These are phyloP conservation scores for Parochlus steinenii DNA, from an alignment of 2,888 invertebrate genomes.

Conservation along the genomic window DNA sequence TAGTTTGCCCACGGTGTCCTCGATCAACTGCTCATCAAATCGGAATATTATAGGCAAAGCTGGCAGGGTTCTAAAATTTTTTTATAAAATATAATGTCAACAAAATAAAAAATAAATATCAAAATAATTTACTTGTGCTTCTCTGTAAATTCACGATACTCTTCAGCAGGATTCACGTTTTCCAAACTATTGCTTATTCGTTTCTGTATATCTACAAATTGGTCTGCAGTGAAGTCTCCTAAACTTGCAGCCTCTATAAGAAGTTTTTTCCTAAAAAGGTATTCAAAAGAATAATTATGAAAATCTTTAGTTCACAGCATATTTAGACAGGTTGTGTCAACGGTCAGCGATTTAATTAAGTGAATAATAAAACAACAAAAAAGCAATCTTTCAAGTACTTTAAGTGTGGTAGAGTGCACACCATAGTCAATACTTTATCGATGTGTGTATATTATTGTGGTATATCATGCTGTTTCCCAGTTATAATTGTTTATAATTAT, in stretches of 20 bases:
- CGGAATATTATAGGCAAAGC: conserved; percentile 60
- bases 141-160: conserved; percentile 77
- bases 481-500: no score
- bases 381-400: no score
- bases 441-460: no score
- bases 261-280: conserved; percentile 50
- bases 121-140: conserved; percentile 57
- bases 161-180: conserved; percentile 64
- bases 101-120: conserved; percentile 8
- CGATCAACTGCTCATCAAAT: conserved; percentile 76
- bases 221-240: conserved; percentile 63
- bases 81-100: conserved; percentile 15
- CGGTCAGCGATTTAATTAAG: no score
- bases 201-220: conserved; percentile 62
- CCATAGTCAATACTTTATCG: no score
- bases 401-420: no score
- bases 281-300: background rate
- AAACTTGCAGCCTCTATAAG: conserved; percentile 63
- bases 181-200: conserved; percentile 61
- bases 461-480: no score
- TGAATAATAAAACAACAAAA: no score
- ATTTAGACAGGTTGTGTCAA: no score
- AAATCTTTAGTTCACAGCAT: background rate
- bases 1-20: conserved; percentile 75
- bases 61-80: conserved; percentile 52